Percentiles rank a stretch among this genome's conserved stretches.
These are phyloP conservation scores for Epirrhoe tristata DNA, from an alignment of 2,888 invertebrate genomes.

Conservation along the genomic window DNA sequence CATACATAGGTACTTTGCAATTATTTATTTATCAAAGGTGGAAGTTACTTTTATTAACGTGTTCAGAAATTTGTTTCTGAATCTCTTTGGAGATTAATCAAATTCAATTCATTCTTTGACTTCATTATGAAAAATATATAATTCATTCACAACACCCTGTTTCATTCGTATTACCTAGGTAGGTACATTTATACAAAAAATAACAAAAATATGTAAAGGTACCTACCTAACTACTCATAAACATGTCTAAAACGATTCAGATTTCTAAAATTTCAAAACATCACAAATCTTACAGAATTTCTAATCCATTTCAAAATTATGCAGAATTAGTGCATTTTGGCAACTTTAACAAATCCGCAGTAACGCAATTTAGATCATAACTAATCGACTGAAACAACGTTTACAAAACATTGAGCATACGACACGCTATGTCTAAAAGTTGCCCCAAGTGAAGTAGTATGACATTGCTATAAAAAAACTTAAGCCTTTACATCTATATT, in stretches of 20 bases:
- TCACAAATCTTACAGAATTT: constrained; percentile 27
- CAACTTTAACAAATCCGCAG: constrained; percentile 32
- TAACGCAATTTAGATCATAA: constrained; percentile 31
- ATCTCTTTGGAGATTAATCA: too few species aligned
- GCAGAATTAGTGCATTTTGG: constrained; percentile 39
- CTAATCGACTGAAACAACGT: constrained; percentile 37
- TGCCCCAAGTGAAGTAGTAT: constrained; percentile 24
- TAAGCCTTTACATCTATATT: too few species aligned
- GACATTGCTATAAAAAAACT: not conserved
- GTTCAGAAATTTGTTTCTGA: too few species aligned
- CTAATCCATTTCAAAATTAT: constrained; percentile 40
- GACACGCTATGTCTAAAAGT: constrained; percentile 24
- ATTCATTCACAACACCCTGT: too few species aligned
- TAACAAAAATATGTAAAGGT: too few species aligned
- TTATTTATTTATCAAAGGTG: not conserved
- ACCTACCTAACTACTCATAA: not conserved
- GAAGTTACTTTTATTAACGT: not conserved
- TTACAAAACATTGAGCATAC: constrained; percentile 30
- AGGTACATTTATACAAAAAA: too few species aligned
- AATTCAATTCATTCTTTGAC: too few species aligned
- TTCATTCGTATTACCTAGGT: too few species aligned
- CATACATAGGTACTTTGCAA: too few species aligned
- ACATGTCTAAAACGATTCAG: not conserved
- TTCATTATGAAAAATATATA: too few species aligned
- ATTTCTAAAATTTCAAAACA: constrained; percentile 29